These are phyloP conservation scores for Megalonaias nervosa DNA, from an alignment of 1,140 invertebrate genomes.

Conservation along the genomic window DNA sequence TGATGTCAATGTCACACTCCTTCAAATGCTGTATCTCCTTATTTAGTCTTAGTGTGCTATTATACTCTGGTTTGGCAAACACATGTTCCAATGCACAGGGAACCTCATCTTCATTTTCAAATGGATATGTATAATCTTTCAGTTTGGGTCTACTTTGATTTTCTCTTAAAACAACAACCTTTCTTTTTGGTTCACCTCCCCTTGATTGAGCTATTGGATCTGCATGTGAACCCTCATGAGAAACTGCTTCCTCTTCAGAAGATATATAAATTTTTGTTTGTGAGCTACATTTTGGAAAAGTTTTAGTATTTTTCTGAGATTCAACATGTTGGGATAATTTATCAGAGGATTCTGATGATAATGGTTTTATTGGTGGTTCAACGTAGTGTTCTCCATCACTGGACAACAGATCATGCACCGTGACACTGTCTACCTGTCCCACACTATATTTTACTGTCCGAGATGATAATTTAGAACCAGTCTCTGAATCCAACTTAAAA, in stretches of 20 bases:
- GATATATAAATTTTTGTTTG: background rate
- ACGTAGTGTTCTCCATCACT: background rate
- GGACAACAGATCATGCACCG: conserved; percentile 10
- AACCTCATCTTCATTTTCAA: conserved; percentile 35
- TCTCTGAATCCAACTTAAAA: conserved; percentile 6
- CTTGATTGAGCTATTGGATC: conserved; percentile 24
- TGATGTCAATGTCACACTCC: conserved; percentile 43
- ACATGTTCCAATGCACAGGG: conserved; percentile 49
- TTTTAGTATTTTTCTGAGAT: conserved; percentile 7
- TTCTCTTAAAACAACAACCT: conserved; percentile 52
- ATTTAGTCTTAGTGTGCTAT: conserved; percentile 57
- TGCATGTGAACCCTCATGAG: background rate
- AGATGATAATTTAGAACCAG: conserved; percentile 6
- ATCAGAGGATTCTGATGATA: conserved; percentile 2
- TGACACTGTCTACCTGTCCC: conserved; percentile 2
- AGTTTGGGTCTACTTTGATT: conserved; percentile 35
- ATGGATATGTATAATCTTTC: conserved; percentile 58
- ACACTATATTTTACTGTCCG: conserved; percentile 34
- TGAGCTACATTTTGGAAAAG: conserved; percentile 9
- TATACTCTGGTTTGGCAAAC: conserved; percentile 62
- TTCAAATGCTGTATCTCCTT: conserved; percentile 52
- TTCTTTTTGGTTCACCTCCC: conserved; percentile 27
- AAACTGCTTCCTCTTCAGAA: too few relatives aligned
- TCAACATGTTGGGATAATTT: background rate
- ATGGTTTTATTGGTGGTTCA: background rate